Percentiles rank a stretch among this genome's conserved stretches.
phyloP scores from a whole-genome alignment of 2,797 vertebrate genomes.

The Sternotherus odoratus region DNA sequence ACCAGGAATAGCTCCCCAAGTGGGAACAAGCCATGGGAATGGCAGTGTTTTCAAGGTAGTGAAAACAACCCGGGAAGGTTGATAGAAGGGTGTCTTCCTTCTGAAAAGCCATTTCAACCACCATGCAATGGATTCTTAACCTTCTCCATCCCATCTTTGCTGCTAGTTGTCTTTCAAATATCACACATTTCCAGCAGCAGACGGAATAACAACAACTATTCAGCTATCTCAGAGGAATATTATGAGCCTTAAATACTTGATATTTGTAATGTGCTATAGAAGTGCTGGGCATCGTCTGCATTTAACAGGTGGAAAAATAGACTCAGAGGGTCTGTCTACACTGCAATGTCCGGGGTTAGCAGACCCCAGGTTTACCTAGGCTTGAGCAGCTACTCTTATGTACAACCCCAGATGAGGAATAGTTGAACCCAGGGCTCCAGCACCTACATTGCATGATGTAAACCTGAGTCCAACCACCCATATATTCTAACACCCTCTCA shows the following conservation, averaged over 20 bases:
- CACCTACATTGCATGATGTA: no score
- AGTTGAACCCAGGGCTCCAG: no score
- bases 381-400: no score
- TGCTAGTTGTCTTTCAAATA: no score
- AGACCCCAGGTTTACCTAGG: no score
- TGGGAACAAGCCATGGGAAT: background rate
- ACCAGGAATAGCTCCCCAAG: background rate
- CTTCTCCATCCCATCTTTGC: background rate
- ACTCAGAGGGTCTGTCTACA: no score
- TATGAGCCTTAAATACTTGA: background rate
- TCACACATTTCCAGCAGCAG: background rate
- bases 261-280: background rate
- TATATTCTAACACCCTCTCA: no score
- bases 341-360: no score
- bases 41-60: background rate
- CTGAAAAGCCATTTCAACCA: background rate
- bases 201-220: background rate
- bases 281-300: background rate
- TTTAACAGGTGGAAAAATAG: background rate
- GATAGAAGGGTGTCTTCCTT: background rate
- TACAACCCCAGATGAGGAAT: no score
- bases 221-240: background rate
- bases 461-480: no score
- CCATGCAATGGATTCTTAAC: rapidly evolving
- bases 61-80: background rate